phyloP scores from a whole-genome alignment of 2,888 invertebrate genomes.

The Troilus luridus region DNA sequence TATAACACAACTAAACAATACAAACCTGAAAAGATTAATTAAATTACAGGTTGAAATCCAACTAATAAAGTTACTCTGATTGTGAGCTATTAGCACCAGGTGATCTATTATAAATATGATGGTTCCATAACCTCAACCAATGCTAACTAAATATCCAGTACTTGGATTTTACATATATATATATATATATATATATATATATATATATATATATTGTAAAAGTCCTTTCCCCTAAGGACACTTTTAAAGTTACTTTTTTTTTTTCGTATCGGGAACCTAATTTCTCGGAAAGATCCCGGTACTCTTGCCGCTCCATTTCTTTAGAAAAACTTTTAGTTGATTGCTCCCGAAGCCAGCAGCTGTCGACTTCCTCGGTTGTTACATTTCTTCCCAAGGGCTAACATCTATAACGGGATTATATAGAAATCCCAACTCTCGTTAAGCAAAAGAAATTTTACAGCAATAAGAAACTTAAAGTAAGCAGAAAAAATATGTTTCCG shows the following conservation, averaged over 20 bases:
- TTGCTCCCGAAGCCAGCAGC: conserved; percentile 11
- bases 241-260: not conserved
- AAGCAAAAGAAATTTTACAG: not conserved
- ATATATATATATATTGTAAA: not conserved
- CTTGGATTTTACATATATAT: no score
- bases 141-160: no score
- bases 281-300: not conserved
- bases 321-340: conserved; percentile 38
- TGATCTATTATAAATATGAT: no score
- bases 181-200: not conserved
- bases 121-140: no score
- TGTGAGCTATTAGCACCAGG: no score
- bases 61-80: no score
- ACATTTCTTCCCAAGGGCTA: not conserved
- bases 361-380: not conserved
- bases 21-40: no score
- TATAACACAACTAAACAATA: no score
- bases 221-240: not conserved
- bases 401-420: not conserved
- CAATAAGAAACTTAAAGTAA: not conserved
- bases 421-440: not conserved
- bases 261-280: not conserved
- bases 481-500: not conserved
- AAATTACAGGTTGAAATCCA: no score
- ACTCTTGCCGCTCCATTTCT: conserved; percentile 22